phyloP scores from a whole-genome alignment of 2,797 vertebrate genomes.

The Synaphobranchus kaupii region DNA sequence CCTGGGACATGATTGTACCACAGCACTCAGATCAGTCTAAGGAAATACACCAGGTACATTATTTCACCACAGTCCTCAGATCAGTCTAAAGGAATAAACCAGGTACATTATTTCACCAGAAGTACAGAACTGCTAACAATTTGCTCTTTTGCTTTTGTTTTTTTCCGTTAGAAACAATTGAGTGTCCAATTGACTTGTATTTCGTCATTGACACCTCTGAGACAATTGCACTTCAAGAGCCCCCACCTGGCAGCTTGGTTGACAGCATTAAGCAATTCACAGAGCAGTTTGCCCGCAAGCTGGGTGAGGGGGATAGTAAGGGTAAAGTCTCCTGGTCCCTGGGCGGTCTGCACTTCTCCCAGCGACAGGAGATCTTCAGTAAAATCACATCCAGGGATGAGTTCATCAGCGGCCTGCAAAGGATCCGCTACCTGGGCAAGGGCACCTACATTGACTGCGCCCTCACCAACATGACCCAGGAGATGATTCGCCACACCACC shows the following conservation, averaged over 20 bases:
- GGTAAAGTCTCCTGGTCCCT: constrained; percentile 82
- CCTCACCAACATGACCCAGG: constrained; percentile 79
- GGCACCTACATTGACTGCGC: constrained; percentile 94
- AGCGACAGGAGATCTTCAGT: constrained; percentile 78
- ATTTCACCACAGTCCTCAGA: too few species aligned
- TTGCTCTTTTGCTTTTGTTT: constrained; percentile 2
- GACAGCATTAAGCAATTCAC: constrained; percentile 84
- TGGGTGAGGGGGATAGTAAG: constrained; percentile 72
- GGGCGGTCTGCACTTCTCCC: constrained; percentile 93
- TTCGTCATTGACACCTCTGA: constrained; percentile 97
- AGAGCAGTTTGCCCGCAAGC: constrained; percentile 68
- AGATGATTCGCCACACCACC: constrained; percentile 63
- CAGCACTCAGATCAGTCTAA: background rate
- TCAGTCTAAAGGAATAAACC: too few species aligned
- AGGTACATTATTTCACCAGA: too few species aligned
- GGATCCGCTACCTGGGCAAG: constrained; percentile 82
- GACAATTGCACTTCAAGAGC: constrained; percentile 89
- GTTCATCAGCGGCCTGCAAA: constrained; percentile 68
- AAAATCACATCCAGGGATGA: constrained; percentile 63
- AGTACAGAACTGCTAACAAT: background rate
- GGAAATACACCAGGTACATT: background rate
- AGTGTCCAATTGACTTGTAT: constrained; percentile 86
- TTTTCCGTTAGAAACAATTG: constrained; percentile 56
- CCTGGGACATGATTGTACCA: constrained; percentile 42
- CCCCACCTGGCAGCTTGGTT: constrained; percentile 86